Conservation (phyloP, 2,888 invertebrate species). For the Zygothrica quintamaculata region DNA sequence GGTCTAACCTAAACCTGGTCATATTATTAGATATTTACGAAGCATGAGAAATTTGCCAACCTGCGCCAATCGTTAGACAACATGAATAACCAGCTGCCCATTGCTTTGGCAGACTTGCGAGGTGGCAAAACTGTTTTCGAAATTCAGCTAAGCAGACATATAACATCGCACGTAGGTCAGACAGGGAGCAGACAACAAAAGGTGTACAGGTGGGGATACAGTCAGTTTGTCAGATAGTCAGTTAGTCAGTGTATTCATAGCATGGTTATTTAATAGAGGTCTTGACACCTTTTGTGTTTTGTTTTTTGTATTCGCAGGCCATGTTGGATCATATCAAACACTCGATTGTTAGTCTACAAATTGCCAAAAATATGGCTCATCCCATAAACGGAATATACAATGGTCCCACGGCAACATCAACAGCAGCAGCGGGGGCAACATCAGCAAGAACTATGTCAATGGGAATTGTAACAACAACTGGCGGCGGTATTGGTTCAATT, state of each 20-base stretch:
- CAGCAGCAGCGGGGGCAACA: constrained; percentile 49
- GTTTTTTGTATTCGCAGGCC: constrained; percentile 86
- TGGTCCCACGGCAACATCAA: constrained; percentile 85
- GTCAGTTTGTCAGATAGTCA: too few relatives aligned
- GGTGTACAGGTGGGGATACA: not conserved
- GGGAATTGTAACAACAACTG: constrained; percentile 14
- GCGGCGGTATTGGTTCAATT: constrained; percentile 12
- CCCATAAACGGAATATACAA: constrained; percentile 95
- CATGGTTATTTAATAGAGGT: constrained; percentile 46
- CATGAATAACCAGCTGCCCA: constrained; percentile 59
- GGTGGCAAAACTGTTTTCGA: constrained; percentile 43
- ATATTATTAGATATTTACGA: constrained; percentile 55
- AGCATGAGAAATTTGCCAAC: constrained; percentile 59
- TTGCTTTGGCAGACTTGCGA: constrained; percentile 55
- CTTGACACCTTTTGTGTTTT: constrained; percentile 29
- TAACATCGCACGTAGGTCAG: not conserved
- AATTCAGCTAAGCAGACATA: constrained; percentile 8
- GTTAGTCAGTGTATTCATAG: constrained; percentile 14
- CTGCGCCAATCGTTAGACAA: constrained; percentile 51
- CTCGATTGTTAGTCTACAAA: constrained; percentile 98
- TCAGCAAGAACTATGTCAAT: constrained; percentile 31
- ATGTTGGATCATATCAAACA: constrained; percentile 99
- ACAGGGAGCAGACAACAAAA: not conserved
- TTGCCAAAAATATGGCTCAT: constrained; percentile 97
- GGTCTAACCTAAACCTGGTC: not conserved